These are phyloP conservation scores for Helarctos malayanus DNA, from an alignment of 2,797 vertebrate genomes.

Conservation along the genomic window DNA sequence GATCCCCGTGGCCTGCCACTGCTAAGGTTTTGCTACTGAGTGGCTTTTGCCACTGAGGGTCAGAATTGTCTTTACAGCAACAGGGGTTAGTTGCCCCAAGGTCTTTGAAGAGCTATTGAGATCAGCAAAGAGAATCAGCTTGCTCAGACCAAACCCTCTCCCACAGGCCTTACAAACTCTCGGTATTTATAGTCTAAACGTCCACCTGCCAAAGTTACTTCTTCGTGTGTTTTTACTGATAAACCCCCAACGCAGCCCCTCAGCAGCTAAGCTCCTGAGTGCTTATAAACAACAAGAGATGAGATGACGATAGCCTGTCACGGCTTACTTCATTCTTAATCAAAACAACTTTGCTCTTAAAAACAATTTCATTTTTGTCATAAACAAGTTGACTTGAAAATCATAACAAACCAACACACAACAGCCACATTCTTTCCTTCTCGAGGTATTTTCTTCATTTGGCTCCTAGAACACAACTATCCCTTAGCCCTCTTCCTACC, in stretches of 20 bases:
- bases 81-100: neutral
- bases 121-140: neutral
- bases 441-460: neutral
- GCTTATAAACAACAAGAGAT: neutral
- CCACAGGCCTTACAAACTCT: neutral
- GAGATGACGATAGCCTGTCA: neutral
- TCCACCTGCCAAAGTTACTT: too few relatives aligned
- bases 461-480: neutral
- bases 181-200: neutral
- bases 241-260: neutral
- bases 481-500: neutral
- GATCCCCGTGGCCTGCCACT: neutral
- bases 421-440: neutral
- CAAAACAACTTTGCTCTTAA: neutral
- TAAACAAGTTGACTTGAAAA: neutral
- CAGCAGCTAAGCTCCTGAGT: neutral
- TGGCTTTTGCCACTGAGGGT: neutral
- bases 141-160: too few relatives aligned
- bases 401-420: neutral
- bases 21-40: neutral
- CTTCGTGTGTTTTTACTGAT: neutral
- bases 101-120: neutral
- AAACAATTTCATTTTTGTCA: neutral
- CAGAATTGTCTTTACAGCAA: too few relatives aligned
- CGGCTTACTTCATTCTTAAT: neutral